Evolutionary conservation across 2,888 invertebrate genomes (phyloP).

Genomic region (Liodrosophila aerea): DNA sequence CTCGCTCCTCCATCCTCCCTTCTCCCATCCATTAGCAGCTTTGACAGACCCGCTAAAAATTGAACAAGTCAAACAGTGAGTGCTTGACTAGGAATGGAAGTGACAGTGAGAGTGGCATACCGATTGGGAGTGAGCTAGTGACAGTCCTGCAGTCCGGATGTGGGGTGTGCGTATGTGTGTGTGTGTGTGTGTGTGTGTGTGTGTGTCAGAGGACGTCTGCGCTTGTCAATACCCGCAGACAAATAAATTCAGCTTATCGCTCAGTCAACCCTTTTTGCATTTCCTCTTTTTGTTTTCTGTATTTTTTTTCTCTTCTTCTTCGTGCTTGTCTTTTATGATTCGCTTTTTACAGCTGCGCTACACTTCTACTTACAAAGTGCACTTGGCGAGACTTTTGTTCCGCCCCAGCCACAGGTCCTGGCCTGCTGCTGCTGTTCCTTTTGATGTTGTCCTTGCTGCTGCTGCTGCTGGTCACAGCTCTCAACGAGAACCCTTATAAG

Average conservation of each 20-base stretch:
- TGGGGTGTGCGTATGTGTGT: no score
- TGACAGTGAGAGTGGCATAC: background rate
- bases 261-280: slow-evolving; percentile 59
- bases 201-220: slow-evolving; percentile 23
- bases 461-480: slow-evolving; percentile 53
- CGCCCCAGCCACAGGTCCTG: slow-evolving; percentile 13
- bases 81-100: background rate
- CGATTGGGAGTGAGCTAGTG: background rate
- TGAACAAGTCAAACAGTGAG: slow-evolving; percentile 7
- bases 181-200: no score
- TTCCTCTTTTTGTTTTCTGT: slow-evolving; percentile 8
- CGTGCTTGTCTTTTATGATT: slow-evolving; percentile 47
- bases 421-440: slow-evolving; percentile 26
- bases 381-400: slow-evolving; percentile 61
- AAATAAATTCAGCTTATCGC: slow-evolving; percentile 74
- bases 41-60: slow-evolving; percentile 23
- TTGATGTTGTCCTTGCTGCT: slow-evolving; percentile 42
- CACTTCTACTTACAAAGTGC: slow-evolving; percentile 61
- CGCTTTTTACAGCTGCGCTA: slow-evolving; percentile 43
- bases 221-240: slow-evolving; percentile 75
- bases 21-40: background rate
- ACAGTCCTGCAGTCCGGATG: background rate
- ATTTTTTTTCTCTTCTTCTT: slow-evolving; percentile 32
- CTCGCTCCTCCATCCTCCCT: no score
- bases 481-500: slow-evolving; percentile 39